These are phyloP conservation scores for Corapipo altera DNA, from an alignment of 2,113 vertebrate species.

Conservation along the genomic window DNA sequence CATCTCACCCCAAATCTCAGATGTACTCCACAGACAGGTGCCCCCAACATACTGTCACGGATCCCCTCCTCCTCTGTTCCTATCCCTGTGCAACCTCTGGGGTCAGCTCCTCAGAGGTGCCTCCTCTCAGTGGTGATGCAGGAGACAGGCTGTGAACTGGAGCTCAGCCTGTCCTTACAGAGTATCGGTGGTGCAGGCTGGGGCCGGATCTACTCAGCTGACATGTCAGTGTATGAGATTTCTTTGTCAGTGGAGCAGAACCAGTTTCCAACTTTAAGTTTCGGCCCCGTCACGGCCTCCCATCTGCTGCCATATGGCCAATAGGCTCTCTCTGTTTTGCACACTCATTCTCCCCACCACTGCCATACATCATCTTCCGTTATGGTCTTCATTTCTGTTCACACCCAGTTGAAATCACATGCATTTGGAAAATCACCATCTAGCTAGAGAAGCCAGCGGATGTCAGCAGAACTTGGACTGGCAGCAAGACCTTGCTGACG, in stretches of 20 bases:
- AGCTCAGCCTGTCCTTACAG: neutral
- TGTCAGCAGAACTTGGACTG: neutral
- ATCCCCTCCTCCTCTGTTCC: neutral
- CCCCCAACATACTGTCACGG: neutral
- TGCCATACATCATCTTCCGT: neutral
- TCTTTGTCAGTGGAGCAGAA: neutral
- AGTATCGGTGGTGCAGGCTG: fast-evolving
- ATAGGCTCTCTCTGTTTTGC: neutral
- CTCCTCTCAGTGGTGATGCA: neutral
- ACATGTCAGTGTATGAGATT: neutral
- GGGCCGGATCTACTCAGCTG: neutral
- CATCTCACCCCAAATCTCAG: neutral
- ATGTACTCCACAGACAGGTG: neutral
- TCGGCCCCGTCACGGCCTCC: neutral
- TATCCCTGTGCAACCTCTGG: neutral
- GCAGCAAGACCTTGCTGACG: neutral
- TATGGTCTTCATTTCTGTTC: neutral
- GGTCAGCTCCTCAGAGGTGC: neutral
- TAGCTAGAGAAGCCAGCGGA: neutral
- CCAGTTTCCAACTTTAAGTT: neutral
- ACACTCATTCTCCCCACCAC: neutral
- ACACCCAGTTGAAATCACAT: neutral
- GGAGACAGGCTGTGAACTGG: neutral
- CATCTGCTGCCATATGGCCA: neutral
- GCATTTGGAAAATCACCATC: neutral